These are phyloP conservation scores for Rhodinocichla rosea DNA, from an alignment of 2,113 vertebrate species.

Conservation along the genomic window DNA sequence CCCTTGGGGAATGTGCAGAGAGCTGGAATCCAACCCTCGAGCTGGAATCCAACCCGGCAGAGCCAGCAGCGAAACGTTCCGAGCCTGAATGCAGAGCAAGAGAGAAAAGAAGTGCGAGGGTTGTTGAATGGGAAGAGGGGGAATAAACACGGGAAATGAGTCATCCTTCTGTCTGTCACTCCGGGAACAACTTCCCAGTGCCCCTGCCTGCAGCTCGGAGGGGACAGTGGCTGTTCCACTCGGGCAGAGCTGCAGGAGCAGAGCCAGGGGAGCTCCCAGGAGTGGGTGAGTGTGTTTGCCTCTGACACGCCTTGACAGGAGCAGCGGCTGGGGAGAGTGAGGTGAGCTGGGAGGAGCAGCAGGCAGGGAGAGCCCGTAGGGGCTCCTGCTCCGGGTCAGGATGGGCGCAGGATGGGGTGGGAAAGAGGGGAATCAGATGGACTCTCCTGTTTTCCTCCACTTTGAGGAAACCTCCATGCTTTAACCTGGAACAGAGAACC, in stretches of 20 bases:
- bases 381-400: neutral
- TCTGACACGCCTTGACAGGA: neutral
- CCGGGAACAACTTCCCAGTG: neutral
- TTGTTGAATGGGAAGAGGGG: slow-evolving; percentile 39
- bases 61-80: neutral
- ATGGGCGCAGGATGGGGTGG: neutral
- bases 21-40: neutral
- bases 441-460: neutral
- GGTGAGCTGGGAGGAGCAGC: neutral
- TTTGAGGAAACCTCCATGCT: neutral
- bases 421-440: neutral
- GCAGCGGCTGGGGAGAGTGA: neutral
- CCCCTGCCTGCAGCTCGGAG: slow-evolving; percentile 9
- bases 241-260: neutral
- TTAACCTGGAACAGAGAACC: neutral
- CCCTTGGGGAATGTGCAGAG: neutral
- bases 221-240: neutral
- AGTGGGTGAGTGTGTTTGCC: neutral
- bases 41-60: neutral
- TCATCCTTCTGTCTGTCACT: slow-evolving; percentile 18
- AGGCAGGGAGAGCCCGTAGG: neutral
- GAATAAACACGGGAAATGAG: slow-evolving; percentile 52
- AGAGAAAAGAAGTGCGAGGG: slow-evolving; percentile 20
- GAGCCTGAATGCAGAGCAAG: neutral
- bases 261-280: neutral